Percentiles rank a stretch among this genome's conserved stretches.
These are phyloP conservation scores for Pipa parva DNA, from an alignment of 2,113 vertebrate genomes.

Conservation along the genomic window DNA sequence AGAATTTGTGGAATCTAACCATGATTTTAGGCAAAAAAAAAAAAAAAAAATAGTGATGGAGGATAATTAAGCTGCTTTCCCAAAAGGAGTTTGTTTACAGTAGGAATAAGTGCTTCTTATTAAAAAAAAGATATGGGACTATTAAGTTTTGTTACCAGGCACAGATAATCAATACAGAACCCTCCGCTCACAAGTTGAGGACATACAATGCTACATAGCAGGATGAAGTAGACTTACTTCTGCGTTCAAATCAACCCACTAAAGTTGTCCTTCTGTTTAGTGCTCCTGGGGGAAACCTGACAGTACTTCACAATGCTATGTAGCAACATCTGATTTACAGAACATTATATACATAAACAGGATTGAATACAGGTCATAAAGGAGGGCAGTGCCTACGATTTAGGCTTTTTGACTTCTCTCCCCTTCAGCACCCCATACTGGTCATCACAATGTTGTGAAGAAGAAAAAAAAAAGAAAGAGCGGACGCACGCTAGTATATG, in stretches of 20 bases:
- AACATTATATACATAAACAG: neutral
- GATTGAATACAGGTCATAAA: neutral
- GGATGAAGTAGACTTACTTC: neutral
- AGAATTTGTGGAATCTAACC: too few relatives aligned
- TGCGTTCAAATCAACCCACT: too few relatives aligned
- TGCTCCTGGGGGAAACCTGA: too few relatives aligned
- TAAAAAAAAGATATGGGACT: neutral
- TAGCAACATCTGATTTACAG: too few relatives aligned
- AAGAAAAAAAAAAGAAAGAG: constrained; percentile 3
- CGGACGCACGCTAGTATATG: constrained; percentile 28
- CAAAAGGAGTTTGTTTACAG: neutral
- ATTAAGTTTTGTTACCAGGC: too few relatives aligned
- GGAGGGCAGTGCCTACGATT: neutral
- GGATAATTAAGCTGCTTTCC: neutral
- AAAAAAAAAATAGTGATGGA: too few relatives aligned
- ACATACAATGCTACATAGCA: neutral
- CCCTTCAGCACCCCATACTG: constrained; percentile 13
- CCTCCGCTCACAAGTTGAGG: too few relatives aligned
- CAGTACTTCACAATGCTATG: too few relatives aligned
- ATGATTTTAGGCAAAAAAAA: too few relatives aligned
- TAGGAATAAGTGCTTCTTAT: constrained; percentile 23
- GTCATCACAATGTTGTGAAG: neutral
- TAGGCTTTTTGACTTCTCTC: neutral
- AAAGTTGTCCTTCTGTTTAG: too few relatives aligned
- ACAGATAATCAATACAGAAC: neutral